These are phyloP conservation scores for Ephialtes manifestator DNA, from an alignment of 2,888 invertebrate genomes.

Conservation along the genomic window DNA sequence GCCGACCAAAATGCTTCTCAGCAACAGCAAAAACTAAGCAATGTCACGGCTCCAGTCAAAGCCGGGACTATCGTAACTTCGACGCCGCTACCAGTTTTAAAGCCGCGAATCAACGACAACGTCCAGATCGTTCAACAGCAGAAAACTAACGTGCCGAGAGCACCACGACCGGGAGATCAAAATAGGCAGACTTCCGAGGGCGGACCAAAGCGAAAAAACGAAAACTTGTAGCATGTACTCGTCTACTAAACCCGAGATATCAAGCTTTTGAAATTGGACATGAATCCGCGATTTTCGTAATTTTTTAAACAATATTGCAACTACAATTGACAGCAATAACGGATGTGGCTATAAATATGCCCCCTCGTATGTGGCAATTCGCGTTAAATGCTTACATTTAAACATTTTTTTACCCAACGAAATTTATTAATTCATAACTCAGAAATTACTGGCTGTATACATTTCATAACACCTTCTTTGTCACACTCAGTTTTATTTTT, in stretches of 20 bases:
- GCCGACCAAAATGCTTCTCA: not conserved
- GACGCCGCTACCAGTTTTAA: slow-evolving; percentile 11
- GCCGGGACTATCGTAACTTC: not conserved
- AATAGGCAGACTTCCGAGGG: not conserved
- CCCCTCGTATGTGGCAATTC: too few relatives aligned
- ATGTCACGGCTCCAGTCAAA: not conserved
- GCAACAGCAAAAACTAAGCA: not conserved
- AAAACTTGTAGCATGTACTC: not conserved
- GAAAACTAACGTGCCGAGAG: not conserved
- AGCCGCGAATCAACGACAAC: slow-evolving; percentile 27
- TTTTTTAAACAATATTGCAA: not conserved
- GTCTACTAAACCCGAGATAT: not conserved
- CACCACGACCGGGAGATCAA: not conserved
- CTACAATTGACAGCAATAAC: not conserved
- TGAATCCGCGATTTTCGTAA: not conserved
- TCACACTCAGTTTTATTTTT: not conserved
- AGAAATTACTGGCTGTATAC: not conserved
- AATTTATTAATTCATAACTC: not conserved
- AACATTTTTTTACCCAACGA: too few relatives aligned
- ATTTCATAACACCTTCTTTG: too few relatives aligned
- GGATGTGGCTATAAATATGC: too few relatives aligned
- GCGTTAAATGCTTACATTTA: too few relatives aligned
- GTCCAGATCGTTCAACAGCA: slow-evolving; percentile 3
- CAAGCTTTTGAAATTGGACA: not conserved
- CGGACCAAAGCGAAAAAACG: not conserved